Evolutionary conservation across 1,140 invertebrate species (phyloP).

Genomic region (Drosophila funebris): DNA sequence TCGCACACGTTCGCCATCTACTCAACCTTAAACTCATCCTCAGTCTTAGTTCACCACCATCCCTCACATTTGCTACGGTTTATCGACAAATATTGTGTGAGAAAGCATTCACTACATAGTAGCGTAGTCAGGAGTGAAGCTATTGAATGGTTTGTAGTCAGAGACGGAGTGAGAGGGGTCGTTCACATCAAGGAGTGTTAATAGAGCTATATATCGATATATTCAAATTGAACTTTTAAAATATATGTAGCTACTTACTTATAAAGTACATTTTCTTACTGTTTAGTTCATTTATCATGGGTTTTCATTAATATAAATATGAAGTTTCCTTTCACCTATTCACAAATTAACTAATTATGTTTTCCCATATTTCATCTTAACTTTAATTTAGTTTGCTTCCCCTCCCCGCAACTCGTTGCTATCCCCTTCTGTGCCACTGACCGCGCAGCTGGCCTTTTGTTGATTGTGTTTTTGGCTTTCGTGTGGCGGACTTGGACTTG

Average conservation of each 20-base stretch:
- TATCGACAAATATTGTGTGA: conserved; percentile 74
- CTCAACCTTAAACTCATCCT: not conserved
- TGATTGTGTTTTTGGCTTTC: conserved; percentile 56
- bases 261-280: no score
- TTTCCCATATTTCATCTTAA: no score
- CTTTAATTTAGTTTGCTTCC: not conserved
- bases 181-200: not conserved
- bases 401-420: not conserved
- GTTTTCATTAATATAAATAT: no score
- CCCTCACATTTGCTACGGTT: conserved; percentile 62
- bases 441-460: conserved; percentile 40
- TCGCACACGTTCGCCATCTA: conserved; percentile 45
- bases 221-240: no score
- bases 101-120: conserved; percentile 52
- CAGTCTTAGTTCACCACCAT: conserved; percentile 16
- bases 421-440: conserved; percentile 12
- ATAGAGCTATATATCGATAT: no score
- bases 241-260: no score
- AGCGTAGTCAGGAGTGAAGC: conserved; percentile 9
- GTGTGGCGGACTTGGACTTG: conserved; percentile 47
- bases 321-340: no score
- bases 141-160: conserved; percentile 32
- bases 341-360: no score
- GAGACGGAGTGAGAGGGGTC: conserved; percentile 1
- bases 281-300: no score